phyloP scores from a whole-genome alignment of 1,140 invertebrate genomes.

The Vanessa atalanta region DNA sequence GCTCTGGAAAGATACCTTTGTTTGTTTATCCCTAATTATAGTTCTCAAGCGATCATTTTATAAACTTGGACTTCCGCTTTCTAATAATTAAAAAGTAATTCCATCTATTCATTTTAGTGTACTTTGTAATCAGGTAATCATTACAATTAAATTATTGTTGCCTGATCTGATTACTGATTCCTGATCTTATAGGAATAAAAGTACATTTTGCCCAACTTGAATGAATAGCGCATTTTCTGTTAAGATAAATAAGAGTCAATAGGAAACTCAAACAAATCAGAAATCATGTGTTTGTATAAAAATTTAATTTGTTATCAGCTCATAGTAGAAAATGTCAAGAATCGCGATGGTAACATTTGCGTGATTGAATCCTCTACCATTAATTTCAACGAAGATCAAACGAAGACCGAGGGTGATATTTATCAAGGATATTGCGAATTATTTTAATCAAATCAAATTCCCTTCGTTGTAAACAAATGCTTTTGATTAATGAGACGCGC shows the following conservation, averaged over 20 bases:
- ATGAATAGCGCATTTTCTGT: too few relatives aligned
- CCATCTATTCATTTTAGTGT: too few relatives aligned
- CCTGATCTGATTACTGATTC: too few relatives aligned
- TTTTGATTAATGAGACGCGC: slow-evolving; percentile 81
- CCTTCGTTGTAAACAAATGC: slow-evolving; percentile 81
- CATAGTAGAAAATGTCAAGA: slow-evolving; percentile 49
- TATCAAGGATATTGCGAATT: slow-evolving; percentile 81
- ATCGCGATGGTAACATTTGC: slow-evolving; percentile 62
- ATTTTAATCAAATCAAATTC: slow-evolving; percentile 81
- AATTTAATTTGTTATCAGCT: slow-evolving; percentile 24
- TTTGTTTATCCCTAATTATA: slow-evolving; percentile 51
- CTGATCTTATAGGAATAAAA: too few relatives aligned
- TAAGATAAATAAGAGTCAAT: too few relatives aligned
- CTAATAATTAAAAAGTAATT: too few relatives aligned
- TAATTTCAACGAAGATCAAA: slow-evolving; percentile 80
- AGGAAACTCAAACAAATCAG: too few relatives aligned
- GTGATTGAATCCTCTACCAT: slow-evolving; percentile 79
- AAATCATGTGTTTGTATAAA: not conserved
- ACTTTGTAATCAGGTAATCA: too few relatives aligned
- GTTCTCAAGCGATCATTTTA: slow-evolving; percentile 28
- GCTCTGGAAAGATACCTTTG: slow-evolving; percentile 58
- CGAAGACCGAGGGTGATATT: slow-evolving; percentile 80
- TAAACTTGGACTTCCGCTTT: not conserved
- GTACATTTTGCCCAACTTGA: too few relatives aligned
- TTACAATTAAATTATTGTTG: too few relatives aligned